phyloP scores from a whole-genome alignment of 2,797 vertebrate species.

The Tauraco hartlaubi region DNA sequence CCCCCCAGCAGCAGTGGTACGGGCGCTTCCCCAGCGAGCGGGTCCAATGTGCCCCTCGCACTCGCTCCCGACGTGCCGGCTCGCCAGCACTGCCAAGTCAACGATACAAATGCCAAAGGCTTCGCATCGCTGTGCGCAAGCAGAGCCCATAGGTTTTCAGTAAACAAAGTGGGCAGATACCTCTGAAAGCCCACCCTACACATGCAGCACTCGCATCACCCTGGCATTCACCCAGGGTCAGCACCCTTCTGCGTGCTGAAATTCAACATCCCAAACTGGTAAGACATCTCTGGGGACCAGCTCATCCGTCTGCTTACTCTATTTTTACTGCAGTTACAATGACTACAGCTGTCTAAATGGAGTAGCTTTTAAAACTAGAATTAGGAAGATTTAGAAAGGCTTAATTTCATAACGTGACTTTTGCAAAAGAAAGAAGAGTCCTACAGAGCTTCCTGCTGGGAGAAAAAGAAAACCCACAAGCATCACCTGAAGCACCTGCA shows the following conservation, averaged over 20 bases:
- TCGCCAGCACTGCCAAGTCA: neutral
- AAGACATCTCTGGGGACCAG: neutral
- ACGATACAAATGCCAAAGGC: neutral
- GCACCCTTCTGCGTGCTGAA: neutral
- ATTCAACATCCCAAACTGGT: neutral
- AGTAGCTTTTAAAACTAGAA: neutral
- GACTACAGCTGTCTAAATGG: neutral
- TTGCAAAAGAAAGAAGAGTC: neutral
- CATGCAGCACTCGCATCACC: neutral
- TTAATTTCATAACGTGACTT: neutral
- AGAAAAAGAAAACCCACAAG: neutral
- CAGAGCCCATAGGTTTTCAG: neutral
- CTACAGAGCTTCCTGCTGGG: neutral
- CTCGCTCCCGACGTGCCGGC: neutral
- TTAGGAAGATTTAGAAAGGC: neutral
- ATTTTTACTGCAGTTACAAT: neutral
- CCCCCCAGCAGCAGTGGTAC: neutral
- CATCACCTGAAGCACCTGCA: neutral
- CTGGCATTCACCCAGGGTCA: neutral
- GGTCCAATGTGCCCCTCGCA: rapidly evolving
- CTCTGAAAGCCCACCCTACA: neutral
- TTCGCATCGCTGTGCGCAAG: neutral
- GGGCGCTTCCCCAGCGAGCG: rapidly evolving
- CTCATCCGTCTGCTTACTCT: neutral
- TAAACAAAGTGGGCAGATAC: neutral